A percentile compares a stretch with the other conserved stretches of the same genome.
Conservation (phyloP, 2,797 vertebrate species). For the Danio jaintianensis region DNA sequence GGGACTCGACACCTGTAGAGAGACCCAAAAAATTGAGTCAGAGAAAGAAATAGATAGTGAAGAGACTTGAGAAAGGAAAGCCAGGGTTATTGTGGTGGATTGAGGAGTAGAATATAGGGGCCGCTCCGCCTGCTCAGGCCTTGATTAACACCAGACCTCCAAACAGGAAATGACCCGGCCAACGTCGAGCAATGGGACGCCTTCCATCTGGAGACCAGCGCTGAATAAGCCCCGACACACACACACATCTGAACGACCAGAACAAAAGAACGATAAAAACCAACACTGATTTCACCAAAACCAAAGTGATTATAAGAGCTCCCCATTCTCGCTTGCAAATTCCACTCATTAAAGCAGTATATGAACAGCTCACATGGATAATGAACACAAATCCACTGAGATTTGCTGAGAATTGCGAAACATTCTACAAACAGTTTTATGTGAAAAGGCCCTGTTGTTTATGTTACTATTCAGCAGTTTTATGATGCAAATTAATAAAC, state of each 20-base stretch:
- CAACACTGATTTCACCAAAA: constrained; percentile 8
- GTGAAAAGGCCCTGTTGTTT: neutral
- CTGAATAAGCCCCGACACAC: constrained; percentile 65
- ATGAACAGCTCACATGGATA: neutral
- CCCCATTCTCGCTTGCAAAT: constrained; percentile 6
- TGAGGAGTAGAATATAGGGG: constrained; percentile 63
- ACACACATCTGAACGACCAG: constrained; percentile 49
- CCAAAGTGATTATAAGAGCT: constrained; percentile 15
- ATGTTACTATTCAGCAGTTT: neutral
- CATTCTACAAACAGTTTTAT: neutral
- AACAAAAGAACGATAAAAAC: constrained; percentile 35
- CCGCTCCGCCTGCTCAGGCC: constrained; percentile 72
- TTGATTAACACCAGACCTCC: constrained; percentile 86
- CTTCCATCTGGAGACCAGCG: constrained; percentile 80
- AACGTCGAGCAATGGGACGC: constrained; percentile 73
- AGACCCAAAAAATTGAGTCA: constrained; percentile 60
- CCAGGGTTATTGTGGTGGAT: constrained; percentile 14
- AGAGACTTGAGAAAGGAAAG: constrained; percentile 3
- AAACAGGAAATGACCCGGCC: constrained; percentile 87
- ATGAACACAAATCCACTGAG: neutral
- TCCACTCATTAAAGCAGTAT: neutral
- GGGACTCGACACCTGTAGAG: neutral
- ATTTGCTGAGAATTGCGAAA: neutral
- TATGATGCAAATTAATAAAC: too few relatives aligned
- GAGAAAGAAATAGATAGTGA: constrained; percentile 30